Evolutionary conservation across 2,797 vertebrate species (phyloP).

Genomic region (Platyrinchus mystaceus): DNA sequence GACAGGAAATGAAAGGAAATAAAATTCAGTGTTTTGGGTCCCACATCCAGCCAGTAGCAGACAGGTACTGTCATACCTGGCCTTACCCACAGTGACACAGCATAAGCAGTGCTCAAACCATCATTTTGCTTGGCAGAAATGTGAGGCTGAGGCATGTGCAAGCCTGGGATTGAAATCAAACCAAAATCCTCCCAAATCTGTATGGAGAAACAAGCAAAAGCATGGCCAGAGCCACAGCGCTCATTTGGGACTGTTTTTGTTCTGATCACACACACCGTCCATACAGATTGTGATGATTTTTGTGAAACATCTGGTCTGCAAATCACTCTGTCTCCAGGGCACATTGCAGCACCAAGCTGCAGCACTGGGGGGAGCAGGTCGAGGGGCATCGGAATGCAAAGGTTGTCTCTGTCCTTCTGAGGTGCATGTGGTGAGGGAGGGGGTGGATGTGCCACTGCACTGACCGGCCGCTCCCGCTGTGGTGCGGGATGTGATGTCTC

Average conservation of each 20-base stretch:
- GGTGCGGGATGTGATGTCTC: background rate
- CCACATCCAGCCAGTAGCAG: background rate
- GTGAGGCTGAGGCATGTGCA: background rate
- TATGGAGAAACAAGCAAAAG: background rate
- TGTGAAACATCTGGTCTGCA: constrained; percentile 55
- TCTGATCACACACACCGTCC: background rate
- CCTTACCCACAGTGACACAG: background rate
- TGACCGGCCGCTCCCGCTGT: rapidly evolving
- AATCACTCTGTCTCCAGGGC: constrained; percentile 35
- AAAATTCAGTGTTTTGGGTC: background rate
- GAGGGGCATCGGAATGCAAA: background rate
- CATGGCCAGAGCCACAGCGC: background rate
- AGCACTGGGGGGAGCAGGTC: background rate
- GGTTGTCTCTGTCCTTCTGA: background rate
- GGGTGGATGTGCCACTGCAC: background rate
- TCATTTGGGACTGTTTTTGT: background rate
- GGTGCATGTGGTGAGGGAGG: background rate
- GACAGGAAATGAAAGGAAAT: background rate
- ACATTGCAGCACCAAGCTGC: background rate
- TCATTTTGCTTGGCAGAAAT: background rate
- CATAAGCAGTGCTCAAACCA: background rate
- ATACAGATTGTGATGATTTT: constrained; percentile 39
- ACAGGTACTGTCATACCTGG: rapidly evolving
- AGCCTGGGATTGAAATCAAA: background rate
- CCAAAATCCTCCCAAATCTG: background rate